Evolutionary conservation across 1,140 invertebrate genomes (phyloP), one percentile per base, ranked within the genome.

Genomic region (Drosophila nasuta): DNA sequence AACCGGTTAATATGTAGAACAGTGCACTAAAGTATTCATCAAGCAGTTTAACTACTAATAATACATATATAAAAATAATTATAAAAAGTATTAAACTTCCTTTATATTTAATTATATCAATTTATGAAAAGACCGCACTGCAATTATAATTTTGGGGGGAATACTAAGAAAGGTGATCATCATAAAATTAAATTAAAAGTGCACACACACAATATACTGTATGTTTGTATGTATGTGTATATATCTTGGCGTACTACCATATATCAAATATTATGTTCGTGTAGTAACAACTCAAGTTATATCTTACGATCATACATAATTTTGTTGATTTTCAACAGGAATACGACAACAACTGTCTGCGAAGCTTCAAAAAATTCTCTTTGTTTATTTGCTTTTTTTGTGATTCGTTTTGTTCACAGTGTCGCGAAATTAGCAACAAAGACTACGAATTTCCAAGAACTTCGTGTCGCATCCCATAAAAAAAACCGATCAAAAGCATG

Each of bases 391-490:
- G 20, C 20, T 25, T 48, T 33, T 43, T 1, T 6, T 60, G 6
- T 33, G 20, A 25, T 4, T 25, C 58, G 45, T 75, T 45, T 58
- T 11, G 0, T 33, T 57, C 38, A 38, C 35, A 51, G 15, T 30
- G 41, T 35, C 17, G 43, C 28, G n/a, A n/a, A 43, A 11, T 33
- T 3, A 49, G 28, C 54, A 59, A 69, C 48, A 68, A 68, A 73
- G 54, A 11, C 46, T 30, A 41, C 45, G 5, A 56, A 74, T 56
- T 74, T 72, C 62, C 62, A 65, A 65, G 68, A 76, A 72, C 28
- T 65, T 75, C 48, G 48, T 51, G 46, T 49, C 38, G 38, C 63
- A 51, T 52, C 62, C 41, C 49, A 70, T 52, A 10, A 46, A 43
- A 43, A 48, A 69, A 41, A 43, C 1, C 17, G 52, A 35, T 63